Conservation (phyloP, 2,797 vertebrate genomes). For the Paramormyrops hopkinsi region DNA sequence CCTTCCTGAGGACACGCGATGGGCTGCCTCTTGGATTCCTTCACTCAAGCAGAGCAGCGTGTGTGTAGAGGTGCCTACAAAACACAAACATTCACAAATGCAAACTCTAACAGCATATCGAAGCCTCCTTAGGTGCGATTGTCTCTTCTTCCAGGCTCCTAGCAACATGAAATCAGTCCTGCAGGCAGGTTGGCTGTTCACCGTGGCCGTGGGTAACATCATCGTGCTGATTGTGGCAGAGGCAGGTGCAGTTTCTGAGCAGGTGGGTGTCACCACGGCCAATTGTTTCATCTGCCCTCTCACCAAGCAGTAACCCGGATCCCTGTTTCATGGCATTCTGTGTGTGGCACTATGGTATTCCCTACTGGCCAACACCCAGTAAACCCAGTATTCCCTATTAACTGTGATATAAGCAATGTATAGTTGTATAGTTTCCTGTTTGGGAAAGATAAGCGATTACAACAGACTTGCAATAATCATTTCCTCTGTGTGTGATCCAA, state of each 20-base stretch:
- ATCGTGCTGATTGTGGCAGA: constrained; percentile 89
- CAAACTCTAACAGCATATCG: not conserved
- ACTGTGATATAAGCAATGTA: not conserved
- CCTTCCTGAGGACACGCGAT: not conserved
- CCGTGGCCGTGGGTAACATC: constrained; percentile 85
- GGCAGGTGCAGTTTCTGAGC: constrained; percentile 60
- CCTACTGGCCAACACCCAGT: not conserved
- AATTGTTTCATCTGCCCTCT: not conserved
- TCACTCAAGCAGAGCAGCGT: not conserved
- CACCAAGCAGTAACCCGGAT: not conserved
- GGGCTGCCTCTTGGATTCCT: not conserved
- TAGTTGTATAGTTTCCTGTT: not conserved
- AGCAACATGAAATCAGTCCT: constrained; percentile 95
- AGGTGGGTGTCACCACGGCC: constrained; percentile 56
- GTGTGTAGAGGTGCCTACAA: not conserved
- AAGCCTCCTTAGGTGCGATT: not conserved
- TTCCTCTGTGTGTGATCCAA: not conserved
- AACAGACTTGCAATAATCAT: not conserved
- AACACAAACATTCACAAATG: not conserved
- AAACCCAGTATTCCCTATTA: not conserved
- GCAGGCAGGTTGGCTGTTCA: constrained; percentile 89
- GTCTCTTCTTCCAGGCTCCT: constrained; percentile 67
- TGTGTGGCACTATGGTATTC: not conserved
- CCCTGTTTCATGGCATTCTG: constrained; percentile 7
- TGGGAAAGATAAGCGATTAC: not conserved